Percentiles rank a stretch among this genome's conserved stretches.
Conservation (phyloP, 2,888 invertebrate species). For the Psylliodes chrysocephalus region DNA sequence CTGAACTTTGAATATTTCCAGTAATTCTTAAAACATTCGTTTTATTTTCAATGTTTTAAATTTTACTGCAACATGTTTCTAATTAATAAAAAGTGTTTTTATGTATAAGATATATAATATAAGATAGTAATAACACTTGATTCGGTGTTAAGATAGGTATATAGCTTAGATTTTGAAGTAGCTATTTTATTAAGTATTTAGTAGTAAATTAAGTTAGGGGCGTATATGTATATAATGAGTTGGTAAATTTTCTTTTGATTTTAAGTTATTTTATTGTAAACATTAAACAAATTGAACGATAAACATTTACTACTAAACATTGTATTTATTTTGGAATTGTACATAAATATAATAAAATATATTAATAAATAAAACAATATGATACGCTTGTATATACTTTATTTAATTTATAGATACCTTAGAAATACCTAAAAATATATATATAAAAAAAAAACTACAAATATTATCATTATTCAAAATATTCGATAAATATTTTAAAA, state of each 20-base stretch:
- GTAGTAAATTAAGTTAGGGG: too few species aligned
- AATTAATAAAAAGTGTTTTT: not conserved
- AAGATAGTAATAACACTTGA: too few species aligned
- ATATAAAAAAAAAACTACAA: not conserved
- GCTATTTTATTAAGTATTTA: too few species aligned
- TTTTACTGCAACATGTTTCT: not conserved
- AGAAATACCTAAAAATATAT: too few species aligned
- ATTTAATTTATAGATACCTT: not conserved
- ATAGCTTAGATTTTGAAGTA: too few species aligned
- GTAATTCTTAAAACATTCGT: not conserved
- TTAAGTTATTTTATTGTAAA: not conserved
- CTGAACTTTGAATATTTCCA: conserved; percentile 10
- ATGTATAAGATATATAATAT: not conserved
- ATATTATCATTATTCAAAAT: conserved; percentile 1
- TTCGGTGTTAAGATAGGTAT: too few species aligned
- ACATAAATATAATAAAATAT: not conserved
- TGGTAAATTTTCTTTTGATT: not conserved
- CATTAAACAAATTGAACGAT: not conserved
- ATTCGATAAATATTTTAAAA: conserved; percentile 6
- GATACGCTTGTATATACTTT: too few species aligned
- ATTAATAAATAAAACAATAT: too few species aligned
- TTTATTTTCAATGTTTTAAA: not conserved
- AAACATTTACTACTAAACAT: too few species aligned
- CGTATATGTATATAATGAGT: too few species aligned
- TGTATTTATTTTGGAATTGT: not conserved